A percentile compares a stretch with the other conserved stretches of the same genome.
Evolutionary conservation across 2,113 vertebrate species (phyloP).

Genomic region (Hydrochoerus hydrochaeris): DNA sequence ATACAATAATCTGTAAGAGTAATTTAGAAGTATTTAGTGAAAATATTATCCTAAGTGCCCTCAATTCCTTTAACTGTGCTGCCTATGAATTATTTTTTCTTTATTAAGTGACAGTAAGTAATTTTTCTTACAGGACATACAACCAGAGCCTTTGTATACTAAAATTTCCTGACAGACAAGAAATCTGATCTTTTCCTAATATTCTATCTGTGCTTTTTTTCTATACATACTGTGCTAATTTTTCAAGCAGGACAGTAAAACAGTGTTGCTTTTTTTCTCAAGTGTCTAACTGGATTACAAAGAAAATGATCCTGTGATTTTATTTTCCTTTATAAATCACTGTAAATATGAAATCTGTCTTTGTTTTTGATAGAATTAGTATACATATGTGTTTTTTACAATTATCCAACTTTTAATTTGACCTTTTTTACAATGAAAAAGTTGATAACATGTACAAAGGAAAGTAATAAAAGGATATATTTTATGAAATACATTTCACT

Average conservation of each 20-base stretch:
- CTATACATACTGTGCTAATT: neutral
- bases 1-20: neutral
- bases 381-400: neutral
- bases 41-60: neutral
- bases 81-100: neutral
- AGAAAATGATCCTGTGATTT: neutral
- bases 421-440: conserved; percentile 6
- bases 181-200: neutral
- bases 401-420: neutral
- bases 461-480: neutral
- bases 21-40: neutral
- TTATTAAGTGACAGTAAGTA: neutral
- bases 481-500: neutral
- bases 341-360: neutral
- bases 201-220: neutral
- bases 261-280: neutral
- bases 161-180: neutral
- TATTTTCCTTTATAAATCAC: neutral
- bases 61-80: neutral
- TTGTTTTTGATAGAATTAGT: neutral
- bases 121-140: neutral
- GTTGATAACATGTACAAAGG: neutral
- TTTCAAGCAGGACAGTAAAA: neutral
- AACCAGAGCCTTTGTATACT: neutral
- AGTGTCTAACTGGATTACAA: neutral